phyloP scores from a whole-genome alignment of 2,888 invertebrate genomes.

The Yponomeuta evonymella region DNA sequence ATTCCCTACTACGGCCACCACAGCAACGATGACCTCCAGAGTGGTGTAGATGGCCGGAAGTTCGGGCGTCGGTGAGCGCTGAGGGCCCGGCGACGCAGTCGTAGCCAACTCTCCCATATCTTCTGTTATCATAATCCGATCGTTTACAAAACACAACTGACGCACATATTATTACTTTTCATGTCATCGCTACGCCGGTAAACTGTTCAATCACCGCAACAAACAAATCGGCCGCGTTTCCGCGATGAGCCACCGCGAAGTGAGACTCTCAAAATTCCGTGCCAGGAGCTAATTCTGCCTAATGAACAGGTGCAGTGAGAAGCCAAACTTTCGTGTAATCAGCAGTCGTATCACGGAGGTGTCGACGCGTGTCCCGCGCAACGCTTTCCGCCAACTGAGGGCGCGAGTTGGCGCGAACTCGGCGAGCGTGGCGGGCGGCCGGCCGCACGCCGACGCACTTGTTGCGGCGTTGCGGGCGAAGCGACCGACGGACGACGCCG shows the following conservation, averaged over 20 bases:
- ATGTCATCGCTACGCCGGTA: not conserved
- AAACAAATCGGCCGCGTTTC: not conserved
- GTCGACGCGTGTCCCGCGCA: conserved; percentile 42
- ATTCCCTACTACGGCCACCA: conserved; percentile 89
- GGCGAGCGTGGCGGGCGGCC: conserved; percentile 29
- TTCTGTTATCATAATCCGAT: conserved; percentile 34
- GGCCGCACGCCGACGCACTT: conserved; percentile 33
- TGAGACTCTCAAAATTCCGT: not conserved
- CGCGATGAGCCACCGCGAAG: not conserved
- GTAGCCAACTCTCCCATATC: conserved; percentile 38
- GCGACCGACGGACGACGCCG: not conserved
- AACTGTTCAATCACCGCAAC: not conserved
- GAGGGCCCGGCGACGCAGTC: conserved; percentile 52
- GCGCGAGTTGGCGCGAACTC: conserved; percentile 59
- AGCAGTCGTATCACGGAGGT: conserved; percentile 34
- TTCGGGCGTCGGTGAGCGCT: conserved; percentile 71
- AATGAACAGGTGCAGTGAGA: not conserved
- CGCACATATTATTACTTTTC: conserved; percentile 13
- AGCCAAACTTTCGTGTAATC: conserved; percentile 23
- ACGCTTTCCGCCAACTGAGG: conserved; percentile 61
- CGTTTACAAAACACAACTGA: conserved; percentile 15
- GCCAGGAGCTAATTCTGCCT: not conserved
- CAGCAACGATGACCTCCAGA: conserved; percentile 87
- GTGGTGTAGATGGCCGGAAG: conserved; percentile 86
- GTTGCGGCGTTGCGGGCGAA: not conserved